Evolutionary conservation across 2,797 vertebrate genomes (phyloP), one percentile per base, ranked within the genome.

Genomic region (Schizothorax lantsangensis): DNA sequence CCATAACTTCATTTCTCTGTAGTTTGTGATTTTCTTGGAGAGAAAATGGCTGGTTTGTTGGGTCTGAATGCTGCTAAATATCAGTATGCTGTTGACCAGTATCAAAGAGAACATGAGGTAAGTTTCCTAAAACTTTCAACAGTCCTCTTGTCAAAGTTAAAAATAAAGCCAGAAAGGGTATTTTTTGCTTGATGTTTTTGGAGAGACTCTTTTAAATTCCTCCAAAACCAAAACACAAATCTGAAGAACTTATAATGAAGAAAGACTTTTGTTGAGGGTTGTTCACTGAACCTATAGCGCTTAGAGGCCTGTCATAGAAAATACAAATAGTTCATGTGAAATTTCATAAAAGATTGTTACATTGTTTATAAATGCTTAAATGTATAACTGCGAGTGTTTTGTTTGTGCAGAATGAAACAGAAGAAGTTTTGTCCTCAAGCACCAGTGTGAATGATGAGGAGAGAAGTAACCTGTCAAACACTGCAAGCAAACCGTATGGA

Each of bases 11-110:
- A 23, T 87, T 72, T 87, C 10, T 87, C 75, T 86, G 66, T 40
- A 97, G 95, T 90, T 38, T 96, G 95, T 89, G 96, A 97, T 86
- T 95, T 95, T 82, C 91, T 96, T 14, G 95, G 95, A 52, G 94
- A 89, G 64, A 94, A 90, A 84, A 87, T 96, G n/a, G 94, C 95
- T 43, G 74, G 73, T 11, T 85, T 93, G 6, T 93, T 96, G 49
- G 95, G 96, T 86, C 92, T 97, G 36, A 93, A 88, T 4, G 83
- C 93, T 80, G 92, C 95, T 59, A 96, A 96, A 90, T 95, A 96
- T 88, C 96, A 96, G 87, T 95, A 94, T 1, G 91, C 94, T 45
- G 89, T 95, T 66, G 93, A 96, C 62, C 93, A 94, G 80, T 89
- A 94, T 77, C 79, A 91, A 0, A 92, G 91, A 26, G 89, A 88